Evolutionary conservation across 1,140 invertebrate species (phyloP).

Genomic region (Yoshiicerus persimilis): DNA sequence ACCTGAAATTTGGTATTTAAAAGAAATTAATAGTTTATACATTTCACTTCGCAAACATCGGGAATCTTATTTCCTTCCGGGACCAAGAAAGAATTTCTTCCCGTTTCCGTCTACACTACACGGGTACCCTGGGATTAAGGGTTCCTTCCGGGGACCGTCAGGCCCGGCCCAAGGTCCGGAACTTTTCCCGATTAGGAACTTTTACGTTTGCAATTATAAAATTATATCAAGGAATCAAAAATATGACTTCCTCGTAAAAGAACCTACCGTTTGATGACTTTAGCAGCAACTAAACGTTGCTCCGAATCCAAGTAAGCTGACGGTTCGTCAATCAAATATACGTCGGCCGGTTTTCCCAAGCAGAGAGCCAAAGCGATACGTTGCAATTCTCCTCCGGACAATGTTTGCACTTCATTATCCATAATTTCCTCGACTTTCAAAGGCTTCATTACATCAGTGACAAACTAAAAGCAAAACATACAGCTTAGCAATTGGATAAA

Average conservation of each 20-base stretch:
- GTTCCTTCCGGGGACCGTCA: no score
- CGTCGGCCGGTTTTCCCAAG: constrained; percentile 97
- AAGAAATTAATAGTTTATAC: background rate
- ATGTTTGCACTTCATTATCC: constrained; percentile 97
- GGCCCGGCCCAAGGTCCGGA: no score
- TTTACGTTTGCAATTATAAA: no score
- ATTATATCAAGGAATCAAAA: background rate
- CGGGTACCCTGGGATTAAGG: no score
- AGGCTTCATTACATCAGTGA: constrained; percentile 99
- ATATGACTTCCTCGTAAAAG: background rate
- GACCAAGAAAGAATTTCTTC: no score
- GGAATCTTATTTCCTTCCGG: no score
- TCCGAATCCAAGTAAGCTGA: constrained; percentile 99
- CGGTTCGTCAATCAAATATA: constrained; percentile 98
- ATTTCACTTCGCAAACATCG: no score
- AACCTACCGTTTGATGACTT: constrained; percentile 93
- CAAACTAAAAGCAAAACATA: constrained; percentile 65
- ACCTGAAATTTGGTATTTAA: constrained; percentile 64
- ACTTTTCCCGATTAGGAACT: no score
- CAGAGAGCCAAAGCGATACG: constrained; percentile 93
- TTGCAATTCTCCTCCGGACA: constrained; percentile 99
- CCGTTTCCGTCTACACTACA: no score
- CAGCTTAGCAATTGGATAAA: constrained; percentile 27
- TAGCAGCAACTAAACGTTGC: constrained; percentile 98
- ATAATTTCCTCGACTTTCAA: constrained; percentile 97